These are phyloP conservation scores for Drosophila nigricruria DNA, from an alignment of 2,888 invertebrate genomes.

Conservation along the genomic window DNA sequence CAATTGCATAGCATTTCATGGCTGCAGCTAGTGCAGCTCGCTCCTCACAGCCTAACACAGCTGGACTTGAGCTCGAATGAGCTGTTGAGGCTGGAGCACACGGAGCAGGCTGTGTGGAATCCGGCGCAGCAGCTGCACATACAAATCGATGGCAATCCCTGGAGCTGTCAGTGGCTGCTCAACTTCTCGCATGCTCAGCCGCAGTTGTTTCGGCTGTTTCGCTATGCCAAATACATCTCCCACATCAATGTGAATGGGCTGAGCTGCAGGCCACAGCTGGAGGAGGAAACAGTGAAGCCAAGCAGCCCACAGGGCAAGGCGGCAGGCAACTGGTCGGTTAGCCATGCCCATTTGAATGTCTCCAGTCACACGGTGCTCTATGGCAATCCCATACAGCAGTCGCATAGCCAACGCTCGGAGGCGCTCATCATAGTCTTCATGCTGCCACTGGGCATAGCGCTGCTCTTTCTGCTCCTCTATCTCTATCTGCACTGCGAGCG, in stretches of 20 bases:
- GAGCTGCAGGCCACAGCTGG: constrained; percentile 74
- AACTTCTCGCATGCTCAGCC: constrained; percentile 80
- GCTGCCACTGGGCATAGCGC: constrained; percentile 83
- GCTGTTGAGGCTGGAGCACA: constrained; percentile 55
- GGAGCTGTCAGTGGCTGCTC: constrained; percentile 84
- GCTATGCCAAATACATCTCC: constrained; percentile 83
- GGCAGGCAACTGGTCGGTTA: background rate
- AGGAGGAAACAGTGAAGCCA: constrained; percentile 6
- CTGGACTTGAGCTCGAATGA: constrained; percentile 73
- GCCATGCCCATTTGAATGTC: constrained; percentile 55
- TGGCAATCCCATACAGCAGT: constrained; percentile 76
- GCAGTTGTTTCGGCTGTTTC: constrained; percentile 81
- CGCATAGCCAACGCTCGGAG: constrained; percentile 81
- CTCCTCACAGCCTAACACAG: constrained; percentile 32
- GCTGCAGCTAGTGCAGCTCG: constrained; percentile 42
- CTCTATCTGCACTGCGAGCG: constrained; percentile 84
- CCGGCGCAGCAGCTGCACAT: constrained; percentile 62
- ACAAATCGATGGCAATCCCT: constrained; percentile 81
- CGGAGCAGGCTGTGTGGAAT: constrained; percentile 25
- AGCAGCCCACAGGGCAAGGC: constrained; percentile 3
- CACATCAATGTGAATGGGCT: constrained; percentile 84
- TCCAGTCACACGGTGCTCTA: constrained; percentile 77
- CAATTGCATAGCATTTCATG: constrained; percentile 63
- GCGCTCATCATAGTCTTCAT: constrained; percentile 83
- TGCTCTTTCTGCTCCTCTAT: constrained; percentile 82